These are phyloP conservation scores for Ennomos erosarius DNA, from an alignment of 2,888 invertebrate species.

Conservation along the genomic window DNA sequence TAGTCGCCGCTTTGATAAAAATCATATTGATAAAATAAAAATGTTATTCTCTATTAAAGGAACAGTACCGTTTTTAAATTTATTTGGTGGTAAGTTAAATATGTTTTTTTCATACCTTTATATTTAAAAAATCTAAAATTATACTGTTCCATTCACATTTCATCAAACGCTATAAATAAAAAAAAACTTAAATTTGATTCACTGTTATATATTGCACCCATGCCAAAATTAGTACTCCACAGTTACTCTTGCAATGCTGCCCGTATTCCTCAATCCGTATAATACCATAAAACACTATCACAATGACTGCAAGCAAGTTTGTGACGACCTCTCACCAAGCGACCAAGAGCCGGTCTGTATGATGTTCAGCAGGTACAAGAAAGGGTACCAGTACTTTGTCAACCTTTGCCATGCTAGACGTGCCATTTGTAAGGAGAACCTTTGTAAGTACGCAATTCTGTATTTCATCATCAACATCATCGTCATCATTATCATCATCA, in stretches of 20 bases:
- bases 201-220: too few relatives aligned
- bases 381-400: slow-evolving; percentile 68
- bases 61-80: slow-evolving; percentile 10
- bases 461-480: too few relatives aligned
- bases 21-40: too few relatives aligned
- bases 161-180: too few relatives aligned
- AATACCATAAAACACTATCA: not conserved
- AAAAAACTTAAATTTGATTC: too few relatives aligned
- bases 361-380: slow-evolving; percentile 77
- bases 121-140: not conserved
- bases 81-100: slow-evolving; percentile 8
- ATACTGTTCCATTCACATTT: too few relatives aligned
- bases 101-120: not conserved
- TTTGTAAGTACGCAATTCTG: slow-evolving; percentile 64
- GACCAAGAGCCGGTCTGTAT: slow-evolving; percentile 72
- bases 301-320: slow-evolving; percentile 55
- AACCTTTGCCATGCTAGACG: slow-evolving; percentile 74
- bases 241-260: not conserved
- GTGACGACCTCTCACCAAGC: slow-evolving; percentile 58
- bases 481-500: too few relatives aligned
- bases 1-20: too few relatives aligned
- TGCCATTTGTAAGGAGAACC: slow-evolving; percentile 66
- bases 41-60: not conserved
- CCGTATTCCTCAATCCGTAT: not conserved
- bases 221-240: not conserved